These are phyloP conservation scores for Capromys pilorides DNA, from an alignment of 2,797 vertebrate species.

Conservation along the genomic window DNA sequence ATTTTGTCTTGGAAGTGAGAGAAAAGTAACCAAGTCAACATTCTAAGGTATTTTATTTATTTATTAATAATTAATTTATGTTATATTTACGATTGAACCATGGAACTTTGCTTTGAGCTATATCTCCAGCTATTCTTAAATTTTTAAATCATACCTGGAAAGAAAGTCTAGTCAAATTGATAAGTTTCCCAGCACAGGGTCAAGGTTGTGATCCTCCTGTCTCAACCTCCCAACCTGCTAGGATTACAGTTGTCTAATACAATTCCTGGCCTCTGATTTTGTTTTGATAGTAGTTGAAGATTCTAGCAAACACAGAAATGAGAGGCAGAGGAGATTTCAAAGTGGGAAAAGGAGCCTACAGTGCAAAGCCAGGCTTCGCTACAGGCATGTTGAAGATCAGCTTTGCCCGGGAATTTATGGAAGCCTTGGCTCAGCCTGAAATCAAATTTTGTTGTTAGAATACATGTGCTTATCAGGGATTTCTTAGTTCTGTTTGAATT, in stretches of 20 bases:
- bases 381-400: background rate
- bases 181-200: background rate
- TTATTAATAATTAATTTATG: background rate
- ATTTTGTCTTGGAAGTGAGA: no score
- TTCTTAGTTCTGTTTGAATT: constrained; percentile 17
- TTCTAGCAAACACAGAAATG: constrained; percentile 22
- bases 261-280: background rate
- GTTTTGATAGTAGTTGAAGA: background rate
- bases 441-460: background rate
- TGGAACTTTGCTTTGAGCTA: background rate
- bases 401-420: background rate
- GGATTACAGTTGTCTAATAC: background rate
- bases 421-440: background rate
- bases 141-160: background rate
- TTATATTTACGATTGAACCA: background rate
- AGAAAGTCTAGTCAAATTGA: background rate
- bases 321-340: background rate
- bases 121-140: background rate
- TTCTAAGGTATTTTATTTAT: constrained; percentile 6
- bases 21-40: background rate
- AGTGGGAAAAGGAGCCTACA: background rate
- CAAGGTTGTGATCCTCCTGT: background rate
- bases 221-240: background rate
- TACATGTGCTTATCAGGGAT: background rate
- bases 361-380: background rate